Conservation (phyloP, 92 coral and sea anemone species). For the Isaurus tuberculatus region DNA sequence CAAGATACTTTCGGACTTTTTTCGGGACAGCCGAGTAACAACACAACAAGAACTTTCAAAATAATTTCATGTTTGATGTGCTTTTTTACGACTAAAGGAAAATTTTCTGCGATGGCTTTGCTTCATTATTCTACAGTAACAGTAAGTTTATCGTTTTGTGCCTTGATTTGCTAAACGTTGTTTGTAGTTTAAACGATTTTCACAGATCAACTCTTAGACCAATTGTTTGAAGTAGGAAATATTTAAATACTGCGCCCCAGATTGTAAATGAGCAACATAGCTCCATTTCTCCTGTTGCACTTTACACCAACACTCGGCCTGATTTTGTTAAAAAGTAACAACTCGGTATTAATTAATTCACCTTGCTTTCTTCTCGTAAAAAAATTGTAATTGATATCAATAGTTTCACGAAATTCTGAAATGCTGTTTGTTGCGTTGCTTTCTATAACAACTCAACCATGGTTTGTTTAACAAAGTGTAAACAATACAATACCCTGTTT, state of each 20-base stretch:
- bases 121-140: not conserved
- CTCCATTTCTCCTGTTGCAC: constrained; percentile 12
- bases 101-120: constrained; percentile 13
- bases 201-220: not conserved
- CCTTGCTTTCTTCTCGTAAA: constrained; percentile 1
- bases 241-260: constrained; percentile 26
- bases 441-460: not conserved
- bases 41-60: not conserved
- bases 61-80: not conserved
- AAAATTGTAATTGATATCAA: not conserved
- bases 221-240: constrained; percentile 29
- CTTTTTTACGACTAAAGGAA: not conserved
- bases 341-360: not conserved
- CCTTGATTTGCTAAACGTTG: not conserved
- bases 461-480: not conserved
- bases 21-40: constrained; percentile 17
- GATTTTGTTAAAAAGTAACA: not conserved
- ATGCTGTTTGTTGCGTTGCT: not conserved
- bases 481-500: not conserved
- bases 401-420: not conserved
- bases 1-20: not conserved
- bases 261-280: not conserved
- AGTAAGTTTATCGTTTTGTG: constrained; percentile 22
- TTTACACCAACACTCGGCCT: not conserved
- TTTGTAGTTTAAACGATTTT: not conserved